Evolutionary conservation across 2,113 vertebrate genomes (phyloP).

Genomic region (Sebastes fasciatus): DNA sequence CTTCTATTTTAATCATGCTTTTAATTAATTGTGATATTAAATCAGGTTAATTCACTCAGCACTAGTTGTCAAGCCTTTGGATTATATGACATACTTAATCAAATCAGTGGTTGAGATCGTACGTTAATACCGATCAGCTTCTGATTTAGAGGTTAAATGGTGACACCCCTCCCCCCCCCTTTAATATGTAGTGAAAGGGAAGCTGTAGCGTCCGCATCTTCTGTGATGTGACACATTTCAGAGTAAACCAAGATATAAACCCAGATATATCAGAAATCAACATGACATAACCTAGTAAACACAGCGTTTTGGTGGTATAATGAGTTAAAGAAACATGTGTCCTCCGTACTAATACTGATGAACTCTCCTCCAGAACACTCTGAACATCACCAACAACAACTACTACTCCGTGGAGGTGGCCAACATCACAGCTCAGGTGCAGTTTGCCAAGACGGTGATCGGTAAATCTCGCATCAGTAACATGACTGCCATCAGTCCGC

Average conservation of each 20-base stretch:
- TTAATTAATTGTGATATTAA: neutral
- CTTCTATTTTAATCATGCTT: neutral
- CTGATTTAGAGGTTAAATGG: too few relatives aligned
- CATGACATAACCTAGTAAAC: too few relatives aligned
- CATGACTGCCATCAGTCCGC: slow-evolving; percentile 90
- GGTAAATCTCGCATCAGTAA: slow-evolving; percentile 92
- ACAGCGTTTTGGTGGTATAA: neutral
- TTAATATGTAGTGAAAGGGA: too few relatives aligned
- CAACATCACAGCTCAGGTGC: slow-evolving; percentile 93
- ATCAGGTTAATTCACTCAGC: neutral
- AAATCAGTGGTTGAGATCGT: neutral
- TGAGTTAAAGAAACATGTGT: neutral
- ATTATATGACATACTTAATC: neutral
- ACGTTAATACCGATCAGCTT: too few relatives aligned
- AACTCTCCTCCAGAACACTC: slow-evolving; percentile 84
- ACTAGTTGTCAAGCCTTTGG: neutral
- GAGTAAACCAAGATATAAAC: too few relatives aligned
- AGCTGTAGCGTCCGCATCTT: too few relatives aligned
- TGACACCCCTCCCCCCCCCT: too few relatives aligned
- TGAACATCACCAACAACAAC: slow-evolving; percentile 97
- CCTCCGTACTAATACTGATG: neutral
- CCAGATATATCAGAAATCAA: too few relatives aligned
- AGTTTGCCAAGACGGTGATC: slow-evolving; percentile 94
- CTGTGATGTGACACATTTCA: too few relatives aligned
- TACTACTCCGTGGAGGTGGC: slow-evolving; percentile 94